These are phyloP conservation scores for Tinea semifulvella DNA, from an alignment of 2,888 invertebrate genomes.

Conservation along the genomic window DNA sequence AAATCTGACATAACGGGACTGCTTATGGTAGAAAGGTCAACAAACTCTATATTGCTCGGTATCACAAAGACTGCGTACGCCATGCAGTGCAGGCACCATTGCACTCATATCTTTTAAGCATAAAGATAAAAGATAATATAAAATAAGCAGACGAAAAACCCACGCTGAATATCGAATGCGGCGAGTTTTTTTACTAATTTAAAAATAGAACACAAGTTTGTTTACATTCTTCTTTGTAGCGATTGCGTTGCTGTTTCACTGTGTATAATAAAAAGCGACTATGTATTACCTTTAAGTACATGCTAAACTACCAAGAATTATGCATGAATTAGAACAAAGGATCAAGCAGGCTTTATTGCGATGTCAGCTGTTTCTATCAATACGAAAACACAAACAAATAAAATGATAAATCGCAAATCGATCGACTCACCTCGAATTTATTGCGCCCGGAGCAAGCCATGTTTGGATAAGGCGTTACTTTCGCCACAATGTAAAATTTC, in stretches of 20 bases:
- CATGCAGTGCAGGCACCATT: not conserved
- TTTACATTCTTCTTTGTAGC: not conserved
- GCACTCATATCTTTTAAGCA: not conserved
- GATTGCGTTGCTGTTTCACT: not conserved
- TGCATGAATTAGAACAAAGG: slow-evolving; percentile 38
- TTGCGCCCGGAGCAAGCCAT: slow-evolving; percentile 73
- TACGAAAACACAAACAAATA: slow-evolving; percentile 38
- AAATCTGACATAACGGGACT: too few relatives aligned
- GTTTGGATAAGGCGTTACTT: slow-evolving; percentile 57
- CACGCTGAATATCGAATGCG: not conserved
- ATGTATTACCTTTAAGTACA: not conserved
- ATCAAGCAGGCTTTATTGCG: slow-evolving; percentile 23
- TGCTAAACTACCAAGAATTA: not conserved
- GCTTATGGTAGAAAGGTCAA: too few relatives aligned
- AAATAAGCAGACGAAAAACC: not conserved
- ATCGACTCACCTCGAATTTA: slow-evolving; percentile 68
- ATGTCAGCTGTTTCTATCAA: slow-evolving; percentile 68
- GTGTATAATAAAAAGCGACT: not conserved
- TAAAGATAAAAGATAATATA: not conserved
- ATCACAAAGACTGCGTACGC: not conserved
- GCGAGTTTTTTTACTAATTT: not conserved
- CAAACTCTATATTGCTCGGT: not conserved
- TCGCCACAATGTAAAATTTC: slow-evolving; percentile 56
- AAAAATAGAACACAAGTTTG: slow-evolving; percentile 6
- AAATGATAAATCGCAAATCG: slow-evolving; percentile 17